Percentiles rank a stretch among this genome's conserved stretches.
Conservation (phyloP, 2,888 invertebrate species). For the Ophioninae sp. region DNA sequence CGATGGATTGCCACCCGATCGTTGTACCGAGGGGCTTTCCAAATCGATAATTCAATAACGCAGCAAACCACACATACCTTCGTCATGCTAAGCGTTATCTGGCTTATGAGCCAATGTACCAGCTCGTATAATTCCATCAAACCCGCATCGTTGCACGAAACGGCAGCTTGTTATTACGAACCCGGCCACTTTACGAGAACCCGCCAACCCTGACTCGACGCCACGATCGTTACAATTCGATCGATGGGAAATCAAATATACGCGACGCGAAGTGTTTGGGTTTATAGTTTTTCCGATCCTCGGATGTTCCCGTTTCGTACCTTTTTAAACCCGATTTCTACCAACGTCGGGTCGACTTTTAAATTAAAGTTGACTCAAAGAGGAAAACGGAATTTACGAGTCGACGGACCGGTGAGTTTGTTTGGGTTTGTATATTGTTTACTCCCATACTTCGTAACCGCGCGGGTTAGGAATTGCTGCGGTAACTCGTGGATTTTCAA, state of each 20-base stretch:
- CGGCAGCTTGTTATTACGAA: conserved; percentile 43
- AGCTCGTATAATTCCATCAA: conserved; percentile 9
- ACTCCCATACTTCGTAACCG: neutral
- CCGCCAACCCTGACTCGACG: neutral
- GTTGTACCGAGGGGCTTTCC: neutral
- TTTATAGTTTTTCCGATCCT: too few species aligned
- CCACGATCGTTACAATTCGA: too few species aligned
- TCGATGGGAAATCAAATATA: too few species aligned
- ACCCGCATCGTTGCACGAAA: conserved; percentile 40
- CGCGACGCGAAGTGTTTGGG: too few species aligned
- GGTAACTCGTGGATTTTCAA: conserved; percentile 21
- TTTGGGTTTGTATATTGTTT: conserved; percentile 1
- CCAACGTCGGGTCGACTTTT: too few species aligned
- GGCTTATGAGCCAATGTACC: neutral
- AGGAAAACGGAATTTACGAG: too few species aligned
- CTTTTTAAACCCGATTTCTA: too few species aligned
- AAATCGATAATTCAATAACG: conserved; percentile 59
- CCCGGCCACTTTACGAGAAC: neutral
- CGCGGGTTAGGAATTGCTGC: neutral
- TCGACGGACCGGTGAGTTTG: too few species aligned
- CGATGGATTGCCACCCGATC: conserved; percentile 6
- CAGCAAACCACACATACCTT: conserved; percentile 18
- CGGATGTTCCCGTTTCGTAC: too few species aligned
- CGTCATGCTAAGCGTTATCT: conserved; percentile 23
- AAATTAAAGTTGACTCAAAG: too few species aligned